A percentile compares a stretch with the other conserved stretches of the same genome.
Evolutionary conservation across 1,140 invertebrate genomes (phyloP).

Genomic region (Bombus consobrinus): DNA sequence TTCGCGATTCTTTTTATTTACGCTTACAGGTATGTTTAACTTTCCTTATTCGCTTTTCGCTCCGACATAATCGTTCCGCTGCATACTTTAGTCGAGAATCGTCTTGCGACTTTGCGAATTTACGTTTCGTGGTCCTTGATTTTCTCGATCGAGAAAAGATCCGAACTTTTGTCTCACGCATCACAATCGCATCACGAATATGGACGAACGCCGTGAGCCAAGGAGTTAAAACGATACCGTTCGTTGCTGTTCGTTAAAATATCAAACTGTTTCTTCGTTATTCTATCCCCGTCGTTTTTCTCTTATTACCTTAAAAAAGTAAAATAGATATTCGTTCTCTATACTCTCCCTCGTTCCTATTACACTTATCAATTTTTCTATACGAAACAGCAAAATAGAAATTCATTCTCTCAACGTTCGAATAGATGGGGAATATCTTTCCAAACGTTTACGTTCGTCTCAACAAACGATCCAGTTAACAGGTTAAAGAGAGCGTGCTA

Average conservation of each 20-base stretch:
- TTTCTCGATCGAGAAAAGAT: not conserved
- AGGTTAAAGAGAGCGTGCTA: not conserved
- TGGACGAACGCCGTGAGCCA: not conserved
- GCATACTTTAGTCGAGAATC: too few relatives aligned
- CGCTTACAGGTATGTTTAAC: not conserved
- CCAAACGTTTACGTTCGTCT: not conserved
- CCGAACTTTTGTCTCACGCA: not conserved
- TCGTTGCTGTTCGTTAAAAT: not conserved
- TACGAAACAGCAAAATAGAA: not conserved
- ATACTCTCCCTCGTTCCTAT: not conserved
- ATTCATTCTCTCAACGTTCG: not conserved
- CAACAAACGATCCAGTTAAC: not conserved
- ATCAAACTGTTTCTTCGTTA: not conserved
- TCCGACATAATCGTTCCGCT: not conserved
- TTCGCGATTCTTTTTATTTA: not conserved
- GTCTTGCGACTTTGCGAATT: too few relatives aligned
- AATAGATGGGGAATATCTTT: not conserved
- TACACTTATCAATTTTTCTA: not conserved
- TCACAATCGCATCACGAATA: not conserved
- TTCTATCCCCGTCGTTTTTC: not conserved
- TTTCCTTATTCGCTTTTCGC: not conserved
- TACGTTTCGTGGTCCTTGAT: not conserved
- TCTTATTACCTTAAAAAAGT: not conserved
- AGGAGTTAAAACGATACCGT: not conserved
- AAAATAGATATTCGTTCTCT: not conserved